Percentiles rank a stretch among this genome's conserved stretches.
Conservation (phyloP, 2,888 invertebrate species). For the Platycheirus albimanus region DNA sequence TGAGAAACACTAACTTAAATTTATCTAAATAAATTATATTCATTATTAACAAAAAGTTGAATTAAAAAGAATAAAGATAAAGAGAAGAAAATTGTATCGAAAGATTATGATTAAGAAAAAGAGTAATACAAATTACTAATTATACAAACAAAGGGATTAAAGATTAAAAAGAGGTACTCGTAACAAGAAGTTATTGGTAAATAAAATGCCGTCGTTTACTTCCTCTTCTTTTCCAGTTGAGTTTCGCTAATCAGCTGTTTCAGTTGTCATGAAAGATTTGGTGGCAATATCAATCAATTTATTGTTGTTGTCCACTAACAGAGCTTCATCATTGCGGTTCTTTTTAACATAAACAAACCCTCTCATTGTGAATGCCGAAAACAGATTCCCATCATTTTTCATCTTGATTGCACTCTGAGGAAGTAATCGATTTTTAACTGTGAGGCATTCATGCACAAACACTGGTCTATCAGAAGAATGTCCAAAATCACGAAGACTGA, state of each 20-base stretch:
- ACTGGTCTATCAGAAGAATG: no score
- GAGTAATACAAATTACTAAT: background rate
- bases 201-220: background rate
- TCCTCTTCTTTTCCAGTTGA: conserved; percentile 7
- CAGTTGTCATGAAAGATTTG: background rate
- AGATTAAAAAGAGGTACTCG: background rate
- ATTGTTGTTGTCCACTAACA: background rate
- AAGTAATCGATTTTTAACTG: background rate
- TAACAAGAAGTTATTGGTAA: background rate
- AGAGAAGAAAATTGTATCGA: background rate
- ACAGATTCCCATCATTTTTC: no score
- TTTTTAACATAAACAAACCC: conserved; percentile 4
- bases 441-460: no score
- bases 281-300: background rate
- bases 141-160: background rate
- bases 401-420: background rate
- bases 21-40: conserved; percentile 10
- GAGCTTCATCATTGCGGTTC: background rate
- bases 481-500: no score
- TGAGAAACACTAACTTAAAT: no score
- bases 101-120: background rate
- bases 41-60: background rate
- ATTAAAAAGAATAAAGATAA: background rate
- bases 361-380: background rate
- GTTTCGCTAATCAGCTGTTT: background rate